Base-by-base conservation (phyloP, 2,797 vertebrate genomes). In the Poeciliopsis presidionis region DNA sequence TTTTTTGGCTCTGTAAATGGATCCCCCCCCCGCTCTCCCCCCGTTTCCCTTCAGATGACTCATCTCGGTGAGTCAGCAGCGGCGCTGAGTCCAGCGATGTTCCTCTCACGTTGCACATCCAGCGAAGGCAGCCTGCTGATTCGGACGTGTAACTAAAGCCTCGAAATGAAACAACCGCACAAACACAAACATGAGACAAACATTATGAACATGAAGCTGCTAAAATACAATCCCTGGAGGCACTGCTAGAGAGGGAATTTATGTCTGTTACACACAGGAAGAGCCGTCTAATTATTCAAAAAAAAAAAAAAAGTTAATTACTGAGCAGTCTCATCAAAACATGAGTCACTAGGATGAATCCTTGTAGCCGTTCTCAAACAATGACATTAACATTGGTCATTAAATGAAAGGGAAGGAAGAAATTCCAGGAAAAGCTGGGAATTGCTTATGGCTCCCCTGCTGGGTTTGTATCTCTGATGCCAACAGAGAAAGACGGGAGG, bases 131-230 rank as follows among this genome's bases (percentile, higher is more conserved):
- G 74, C 72, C 84, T 79, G 91, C 92, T 92, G 92, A 92, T 77
- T 87, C 90, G 86, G 87, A 87, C 46, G 0, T 61, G 90, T 87
- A 90, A 90, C 83, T 46, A 76, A 77, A 92, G 89, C 93, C 88
- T 75, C 90, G 79, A 84, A 86, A 84, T 84, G 55, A 91, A 86
- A 87, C 80, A 63, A 63, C 89, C 86, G 72, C 73, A 76, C 85
- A 53, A 53, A 53, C 79, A 36, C 83, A 84, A 87, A 88, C 81
- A 78, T 45, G 63, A 89, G 75, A 75, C 67, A 81, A 77, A 84
- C 77, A 86, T 73, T 79, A 81, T 70, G 72, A 81, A 81, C 69
- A 74, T 61, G 78, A 86, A 86, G 88, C 81, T 73, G 75, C 81
- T 75, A 72, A 84, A 81, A 90, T 46, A 51, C 70, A 86, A 88